Percentiles rank a stretch among this genome's conserved stretches.
Conservation (phyloP, 1,140 invertebrate species). For the Eciton burchellii region DNA sequence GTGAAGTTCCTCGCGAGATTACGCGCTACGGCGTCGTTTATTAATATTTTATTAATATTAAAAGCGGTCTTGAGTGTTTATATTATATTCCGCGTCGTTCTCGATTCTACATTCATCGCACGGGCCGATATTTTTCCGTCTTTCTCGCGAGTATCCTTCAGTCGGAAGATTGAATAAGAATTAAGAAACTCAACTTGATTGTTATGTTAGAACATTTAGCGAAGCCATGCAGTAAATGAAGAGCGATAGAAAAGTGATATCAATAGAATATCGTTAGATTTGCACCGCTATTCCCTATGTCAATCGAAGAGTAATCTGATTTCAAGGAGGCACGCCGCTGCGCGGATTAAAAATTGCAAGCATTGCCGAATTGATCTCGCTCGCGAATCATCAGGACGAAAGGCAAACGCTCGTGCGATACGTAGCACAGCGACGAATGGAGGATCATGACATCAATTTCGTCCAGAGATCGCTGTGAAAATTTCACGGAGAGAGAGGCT, state of each 20-base stretch:
- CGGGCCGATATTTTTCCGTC: slow-evolving; percentile 1
- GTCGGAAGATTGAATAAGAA: slow-evolving; percentile 4
- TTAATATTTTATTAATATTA: slow-evolving; percentile 63
- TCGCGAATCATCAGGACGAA: background rate
- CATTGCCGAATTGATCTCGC: slow-evolving; percentile 28
- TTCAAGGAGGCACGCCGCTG: background rate
- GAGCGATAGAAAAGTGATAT: background rate
- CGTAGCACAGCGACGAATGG: slow-evolving; percentile 37
- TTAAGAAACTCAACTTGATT: slow-evolving; percentile 29
- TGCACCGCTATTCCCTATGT: background rate
- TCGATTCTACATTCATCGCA: slow-evolving; percentile 38
- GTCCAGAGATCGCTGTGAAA: slow-evolving; percentile 65
- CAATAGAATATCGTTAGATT: background rate
- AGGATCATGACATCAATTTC: slow-evolving; percentile 62
- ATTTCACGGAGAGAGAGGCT: slow-evolving; percentile 18
- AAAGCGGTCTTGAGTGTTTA: slow-evolving; percentile 42
- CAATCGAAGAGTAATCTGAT: background rate
- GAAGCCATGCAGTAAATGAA: background rate
- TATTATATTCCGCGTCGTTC: slow-evolving; percentile 51
- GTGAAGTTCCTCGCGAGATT: slow-evolving; percentile 54
- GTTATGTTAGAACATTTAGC: background rate
- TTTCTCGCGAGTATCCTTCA: slow-evolving; percentile 7
- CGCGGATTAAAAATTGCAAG: slow-evolving; percentile 22
- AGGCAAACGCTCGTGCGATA: slow-evolving; percentile 18
- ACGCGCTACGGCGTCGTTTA: slow-evolving; percentile 51